Evolutionary conservation across 2,113 vertebrate genomes (phyloP).

Genomic region (Esox niger): DNA sequence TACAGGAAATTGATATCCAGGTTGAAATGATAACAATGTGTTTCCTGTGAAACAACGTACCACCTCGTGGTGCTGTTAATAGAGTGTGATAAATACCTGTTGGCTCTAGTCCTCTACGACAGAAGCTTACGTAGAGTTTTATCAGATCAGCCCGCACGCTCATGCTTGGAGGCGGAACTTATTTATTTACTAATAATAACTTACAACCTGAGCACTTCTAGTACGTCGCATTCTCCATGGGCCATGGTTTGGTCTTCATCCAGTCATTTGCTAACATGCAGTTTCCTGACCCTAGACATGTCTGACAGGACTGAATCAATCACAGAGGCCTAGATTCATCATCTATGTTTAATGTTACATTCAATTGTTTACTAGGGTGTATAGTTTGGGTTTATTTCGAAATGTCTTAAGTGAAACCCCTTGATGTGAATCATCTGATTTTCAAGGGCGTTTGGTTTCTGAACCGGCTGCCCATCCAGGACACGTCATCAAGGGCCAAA

Average conservation of each 20-base stretch:
- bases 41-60: neutral
- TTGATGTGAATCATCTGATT: too few species aligned
- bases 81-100: neutral
- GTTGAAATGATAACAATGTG: too few species aligned
- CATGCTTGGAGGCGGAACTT: neutral
- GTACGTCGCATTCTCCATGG: neutral
- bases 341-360: neutral
- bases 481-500: too few species aligned
- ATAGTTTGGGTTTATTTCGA: neutral
- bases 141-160: neutral
- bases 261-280: neutral
- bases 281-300: neutral
- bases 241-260: neutral
- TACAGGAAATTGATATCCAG: neutral
- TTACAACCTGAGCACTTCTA: neutral
- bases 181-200: neutral
- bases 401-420: too few species aligned
- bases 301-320: neutral
- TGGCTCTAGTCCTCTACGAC: too few species aligned
- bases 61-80: neutral
- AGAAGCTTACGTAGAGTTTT: neutral
- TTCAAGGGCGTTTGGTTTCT: too few species aligned
- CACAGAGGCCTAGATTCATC: neutral
- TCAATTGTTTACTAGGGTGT: neutral
- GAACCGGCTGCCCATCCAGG: too few species aligned